Conservation (phyloP, 2,888 invertebrate species). For the Lingula anatina region DNA sequence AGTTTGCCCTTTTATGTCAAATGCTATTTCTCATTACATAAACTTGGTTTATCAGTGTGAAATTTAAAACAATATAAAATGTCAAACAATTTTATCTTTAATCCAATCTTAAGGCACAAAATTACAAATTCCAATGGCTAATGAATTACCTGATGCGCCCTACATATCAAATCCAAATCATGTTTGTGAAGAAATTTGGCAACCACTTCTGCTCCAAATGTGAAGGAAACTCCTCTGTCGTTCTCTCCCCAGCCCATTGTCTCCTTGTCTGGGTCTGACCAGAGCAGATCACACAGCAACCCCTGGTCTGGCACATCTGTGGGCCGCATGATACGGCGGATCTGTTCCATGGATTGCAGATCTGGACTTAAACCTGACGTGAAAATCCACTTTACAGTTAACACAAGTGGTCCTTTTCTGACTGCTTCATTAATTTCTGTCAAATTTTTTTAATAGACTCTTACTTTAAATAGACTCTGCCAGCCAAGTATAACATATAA, state of each 20-base stretch:
- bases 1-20: too few relatives aligned
- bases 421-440: too few relatives aligned
- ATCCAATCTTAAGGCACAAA: too few relatives aligned
- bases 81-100: too few relatives aligned
- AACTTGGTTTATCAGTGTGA: too few relatives aligned
- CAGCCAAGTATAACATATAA: too few relatives aligned
- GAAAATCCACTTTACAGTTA: too few relatives aligned
- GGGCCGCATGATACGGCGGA: conserved; percentile 59
- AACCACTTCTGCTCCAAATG: conserved; percentile 98
- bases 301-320: conserved; percentile 61
- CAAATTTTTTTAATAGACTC: too few relatives aligned
- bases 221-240: conserved; percentile 98
- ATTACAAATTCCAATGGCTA: not conserved
- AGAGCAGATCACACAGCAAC: conserved; percentile 58
- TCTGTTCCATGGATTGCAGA: conserved; percentile 69
- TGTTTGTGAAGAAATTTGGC: conserved; percentile 99
- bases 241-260: conserved; percentile 99
- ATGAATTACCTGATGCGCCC: conserved; percentile 83
- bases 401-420: too few relatives aligned
- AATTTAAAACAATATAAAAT: too few relatives aligned
- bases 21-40: too few relatives aligned
- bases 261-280: conserved; percentile 61
- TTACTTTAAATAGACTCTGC: too few relatives aligned
- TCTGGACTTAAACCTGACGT: conserved; percentile 71
- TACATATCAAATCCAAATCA: conserved; percentile 98